Percentiles rank a stretch among this genome's conserved stretches.
phyloP scores from a whole-genome alignment of 2,888 invertebrate species.

The Morpho achilles region DNA sequence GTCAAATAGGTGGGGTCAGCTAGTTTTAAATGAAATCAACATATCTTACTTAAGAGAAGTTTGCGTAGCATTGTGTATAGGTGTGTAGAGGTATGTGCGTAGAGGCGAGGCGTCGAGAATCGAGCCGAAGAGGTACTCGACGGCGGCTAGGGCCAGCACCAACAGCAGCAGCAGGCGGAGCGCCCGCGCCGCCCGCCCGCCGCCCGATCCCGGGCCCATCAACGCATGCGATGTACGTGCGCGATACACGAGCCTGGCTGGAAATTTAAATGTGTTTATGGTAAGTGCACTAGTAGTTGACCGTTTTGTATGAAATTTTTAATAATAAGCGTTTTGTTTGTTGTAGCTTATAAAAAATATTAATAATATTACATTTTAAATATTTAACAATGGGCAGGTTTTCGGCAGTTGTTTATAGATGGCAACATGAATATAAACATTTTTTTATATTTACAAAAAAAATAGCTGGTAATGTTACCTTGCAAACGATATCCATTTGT shows the following conservation, averaged over 20 bases:
- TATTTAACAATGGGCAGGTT: too few relatives aligned
- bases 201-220: slow-evolving; percentile 64
- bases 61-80: slow-evolving; percentile 62
- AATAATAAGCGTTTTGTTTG: too few relatives aligned
- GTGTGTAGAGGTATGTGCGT: slow-evolving; percentile 70
- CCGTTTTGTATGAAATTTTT: too few relatives aligned
- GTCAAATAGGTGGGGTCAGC: slow-evolving; percentile 75
- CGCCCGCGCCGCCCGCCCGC: slow-evolving; percentile 72
- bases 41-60: slow-evolving; percentile 48
- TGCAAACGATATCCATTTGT: too few relatives aligned
- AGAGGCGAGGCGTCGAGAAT: slow-evolving; percentile 78
- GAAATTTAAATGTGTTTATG: neutral
- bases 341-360: too few relatives aligned
- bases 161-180: slow-evolving; percentile 71
- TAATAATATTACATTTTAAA: too few relatives aligned
- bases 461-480: too few relatives aligned
- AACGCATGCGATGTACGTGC: slow-evolving; percentile 55
- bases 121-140: slow-evolving; percentile 84
- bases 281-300: too few relatives aligned
- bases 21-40: neutral
- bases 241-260: slow-evolving; percentile 17
- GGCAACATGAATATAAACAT: too few relatives aligned
- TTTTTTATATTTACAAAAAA: too few relatives aligned
- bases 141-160: slow-evolving; percentile 82
- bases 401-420: too few relatives aligned